phyloP scores from a whole-genome alignment of 2,797 vertebrate species.

The Hephaestus fuliginosus region DNA sequence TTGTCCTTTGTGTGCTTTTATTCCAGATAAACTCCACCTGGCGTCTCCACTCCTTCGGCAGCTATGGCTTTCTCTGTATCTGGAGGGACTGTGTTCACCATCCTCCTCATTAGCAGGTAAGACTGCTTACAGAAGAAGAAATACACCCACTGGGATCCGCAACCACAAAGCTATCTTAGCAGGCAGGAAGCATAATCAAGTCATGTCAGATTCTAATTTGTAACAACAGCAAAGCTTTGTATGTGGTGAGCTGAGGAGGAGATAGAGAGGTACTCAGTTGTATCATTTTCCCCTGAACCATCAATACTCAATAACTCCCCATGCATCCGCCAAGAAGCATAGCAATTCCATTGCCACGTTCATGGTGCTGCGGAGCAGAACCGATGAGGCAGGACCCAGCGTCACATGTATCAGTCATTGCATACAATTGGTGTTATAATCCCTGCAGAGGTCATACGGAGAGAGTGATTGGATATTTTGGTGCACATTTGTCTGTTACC shows the following conservation, averaged over 20 bases:
- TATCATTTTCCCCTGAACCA: conserved; percentile 37
- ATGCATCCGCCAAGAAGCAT: conserved; percentile 22
- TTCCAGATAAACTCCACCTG: conserved; percentile 83
- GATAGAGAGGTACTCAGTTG: neutral
- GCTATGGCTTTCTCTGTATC: conserved; percentile 79
- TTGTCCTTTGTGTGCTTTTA: conserved; percentile 56
- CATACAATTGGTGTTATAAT: conserved; percentile 65
- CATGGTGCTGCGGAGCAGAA: conserved; percentile 53
- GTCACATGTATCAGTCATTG: conserved; percentile 47
- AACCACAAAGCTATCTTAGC: conserved; percentile 25
- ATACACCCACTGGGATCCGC: conserved; percentile 36
- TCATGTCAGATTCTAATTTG: conserved; percentile 51
- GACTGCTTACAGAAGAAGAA: conserved; percentile 34
- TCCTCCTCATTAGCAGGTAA: conserved; percentile 88
- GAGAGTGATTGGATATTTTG: conserved; percentile 73
- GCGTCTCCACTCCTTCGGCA: conserved; percentile 58
- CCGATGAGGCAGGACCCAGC: conserved; percentile 56
- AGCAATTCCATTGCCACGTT: conserved; percentile 40
- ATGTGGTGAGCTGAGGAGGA: conserved; percentile 4
- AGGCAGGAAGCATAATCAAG: conserved; percentile 39
- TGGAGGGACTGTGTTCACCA: conserved; percentile 73
- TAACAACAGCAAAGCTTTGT: conserved; percentile 16
- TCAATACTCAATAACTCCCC: conserved; percentile 46
- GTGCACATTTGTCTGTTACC: conserved; percentile 58
- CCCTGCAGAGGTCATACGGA: conserved; percentile 60